phyloP scores from a whole-genome alignment of 2,888 invertebrate genomes.

The Ormyrus rosae region DNA sequence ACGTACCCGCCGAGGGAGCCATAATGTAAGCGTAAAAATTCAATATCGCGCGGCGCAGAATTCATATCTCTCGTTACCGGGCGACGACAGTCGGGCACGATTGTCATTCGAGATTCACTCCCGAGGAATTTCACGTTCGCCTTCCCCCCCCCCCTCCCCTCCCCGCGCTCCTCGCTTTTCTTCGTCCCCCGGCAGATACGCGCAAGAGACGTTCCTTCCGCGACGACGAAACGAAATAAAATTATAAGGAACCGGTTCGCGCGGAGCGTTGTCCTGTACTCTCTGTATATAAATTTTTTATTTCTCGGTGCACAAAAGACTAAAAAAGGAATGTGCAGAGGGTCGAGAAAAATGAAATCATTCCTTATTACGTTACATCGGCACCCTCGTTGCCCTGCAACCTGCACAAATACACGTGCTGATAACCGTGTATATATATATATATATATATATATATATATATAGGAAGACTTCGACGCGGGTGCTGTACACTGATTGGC shows the following conservation, averaged over 20 bases:
- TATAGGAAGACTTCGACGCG: background rate
- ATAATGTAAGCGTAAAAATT: conserved; percentile 42
- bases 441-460: too few relatives aligned
- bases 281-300: conserved; percentile 10
- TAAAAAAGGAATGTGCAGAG: conserved; percentile 30
- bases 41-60: conserved; percentile 30
- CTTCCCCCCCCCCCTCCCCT: background rate
- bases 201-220: background rate
- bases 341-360: conserved; percentile 65
- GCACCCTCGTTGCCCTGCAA: conserved; percentile 55
- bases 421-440: too few relatives aligned
- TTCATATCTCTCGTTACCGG: conserved; percentile 40
- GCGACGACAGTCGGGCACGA: conserved; percentile 16
- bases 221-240: conserved; percentile 29
- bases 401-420: conserved; percentile 7
- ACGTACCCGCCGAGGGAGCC: background rate
- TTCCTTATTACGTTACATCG: conserved; percentile 68
- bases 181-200: background rate
- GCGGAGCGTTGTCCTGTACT: background rate
- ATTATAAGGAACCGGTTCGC: conserved; percentile 19
- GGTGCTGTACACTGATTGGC: conserved; percentile 42
- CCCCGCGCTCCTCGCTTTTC: background rate
- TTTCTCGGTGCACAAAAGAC: conserved; percentile 1
- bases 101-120: conserved; percentile 26
- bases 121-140: conserved; percentile 9